Percentiles rank a stretch among this genome's conserved stretches.
phyloP scores from a whole-genome alignment of 2,888 invertebrate genomes.

The Acleris sparsana region DNA sequence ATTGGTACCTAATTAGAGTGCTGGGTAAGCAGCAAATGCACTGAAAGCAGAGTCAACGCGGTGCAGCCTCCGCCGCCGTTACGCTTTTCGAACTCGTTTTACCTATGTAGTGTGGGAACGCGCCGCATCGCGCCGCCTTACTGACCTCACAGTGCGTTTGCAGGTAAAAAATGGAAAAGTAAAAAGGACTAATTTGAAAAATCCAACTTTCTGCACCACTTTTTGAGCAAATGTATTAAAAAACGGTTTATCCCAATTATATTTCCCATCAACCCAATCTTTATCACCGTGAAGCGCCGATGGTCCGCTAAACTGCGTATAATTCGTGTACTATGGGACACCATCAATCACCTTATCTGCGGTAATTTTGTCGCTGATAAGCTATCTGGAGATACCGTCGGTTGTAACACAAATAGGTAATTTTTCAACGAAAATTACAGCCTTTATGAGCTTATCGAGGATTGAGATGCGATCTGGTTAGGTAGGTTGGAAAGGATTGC shows the following conservation, averaged over 20 bases:
- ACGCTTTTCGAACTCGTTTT: too few species aligned
- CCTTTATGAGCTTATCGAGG: slow-evolving; percentile 25
- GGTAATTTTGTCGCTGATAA: slow-evolving; percentile 35
- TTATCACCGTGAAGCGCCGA: slow-evolving; percentile 34
- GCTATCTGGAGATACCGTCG: slow-evolving; percentile 28
- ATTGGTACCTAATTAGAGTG: too few species aligned
- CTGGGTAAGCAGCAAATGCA: too few species aligned
- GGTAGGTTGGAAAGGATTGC: neutral
- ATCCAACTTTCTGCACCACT: too few species aligned
- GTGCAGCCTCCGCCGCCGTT: too few species aligned
- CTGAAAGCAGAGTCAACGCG: too few species aligned
- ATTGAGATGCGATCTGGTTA: slow-evolving; percentile 18
- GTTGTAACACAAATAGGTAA: slow-evolving; percentile 33
- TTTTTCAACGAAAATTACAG: slow-evolving; percentile 33
- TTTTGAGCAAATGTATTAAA: too few species aligned
- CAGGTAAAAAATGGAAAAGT: too few species aligned
- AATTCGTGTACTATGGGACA: slow-evolving; percentile 35
- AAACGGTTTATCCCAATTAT: neutral
- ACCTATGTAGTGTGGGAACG: too few species aligned
- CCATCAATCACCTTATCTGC: slow-evolving; percentile 39
- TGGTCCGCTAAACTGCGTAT: slow-evolving; percentile 40
- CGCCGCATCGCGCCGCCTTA: too few species aligned
- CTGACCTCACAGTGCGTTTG: too few species aligned
- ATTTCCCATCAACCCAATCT: neutral
- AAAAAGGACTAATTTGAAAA: too few species aligned